Evolutionary conservation across 2,888 invertebrate species (phyloP).

Genomic region (Drosophila atroscutellata): DNA sequence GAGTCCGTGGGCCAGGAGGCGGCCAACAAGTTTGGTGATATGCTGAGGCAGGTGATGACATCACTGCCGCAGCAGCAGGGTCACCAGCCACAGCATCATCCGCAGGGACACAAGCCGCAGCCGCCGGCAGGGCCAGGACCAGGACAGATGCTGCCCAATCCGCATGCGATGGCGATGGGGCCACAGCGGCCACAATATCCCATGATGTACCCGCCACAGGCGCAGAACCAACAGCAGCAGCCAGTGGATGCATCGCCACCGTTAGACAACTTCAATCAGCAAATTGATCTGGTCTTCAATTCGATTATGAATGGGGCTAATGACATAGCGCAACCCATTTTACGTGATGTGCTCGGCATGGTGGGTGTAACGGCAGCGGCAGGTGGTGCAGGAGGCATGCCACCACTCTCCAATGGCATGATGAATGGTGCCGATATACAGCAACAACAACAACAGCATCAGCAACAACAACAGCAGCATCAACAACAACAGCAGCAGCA

Average conservation of each 20-base stretch:
- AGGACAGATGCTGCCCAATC: conserved; percentile 63
- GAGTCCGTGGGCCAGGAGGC: conserved; percentile 87
- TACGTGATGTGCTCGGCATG: conserved; percentile 84
- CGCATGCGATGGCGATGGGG: conserved; percentile 48
- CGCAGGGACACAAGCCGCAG: conserved; percentile 61
- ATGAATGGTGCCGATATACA: conserved; percentile 67
- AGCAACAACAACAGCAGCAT: conserved; percentile 51
- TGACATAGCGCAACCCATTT: conserved; percentile 84
- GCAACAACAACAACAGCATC: conserved; percentile 51
- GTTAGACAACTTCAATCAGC: conserved; percentile 83
- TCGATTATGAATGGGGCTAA: conserved; percentile 84
- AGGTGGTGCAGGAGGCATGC: conserved; percentile 37
- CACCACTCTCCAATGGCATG: conserved; percentile 57
- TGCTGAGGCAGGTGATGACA: conserved; percentile 83
- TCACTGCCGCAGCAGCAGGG: conserved; percentile 74
- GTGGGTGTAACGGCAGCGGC: conserved; percentile 67
- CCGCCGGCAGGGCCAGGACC: conserved; percentile 41
- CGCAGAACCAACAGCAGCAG: conserved; percentile 62
- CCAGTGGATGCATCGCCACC: conserved; percentile 76
- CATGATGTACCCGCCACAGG: conserved; percentile 66
- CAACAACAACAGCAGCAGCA: conserved; percentile 46
- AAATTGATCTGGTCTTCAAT: conserved; percentile 85
- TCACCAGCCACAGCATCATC: conserved; percentile 62
- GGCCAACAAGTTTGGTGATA: conserved; percentile 86
- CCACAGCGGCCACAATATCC: conserved; percentile 73